Evolutionary conservation across 2,888 invertebrate genomes (phyloP), one percentile per base, ranked within the genome.

Genomic region (Drosophila putrida): DNA sequence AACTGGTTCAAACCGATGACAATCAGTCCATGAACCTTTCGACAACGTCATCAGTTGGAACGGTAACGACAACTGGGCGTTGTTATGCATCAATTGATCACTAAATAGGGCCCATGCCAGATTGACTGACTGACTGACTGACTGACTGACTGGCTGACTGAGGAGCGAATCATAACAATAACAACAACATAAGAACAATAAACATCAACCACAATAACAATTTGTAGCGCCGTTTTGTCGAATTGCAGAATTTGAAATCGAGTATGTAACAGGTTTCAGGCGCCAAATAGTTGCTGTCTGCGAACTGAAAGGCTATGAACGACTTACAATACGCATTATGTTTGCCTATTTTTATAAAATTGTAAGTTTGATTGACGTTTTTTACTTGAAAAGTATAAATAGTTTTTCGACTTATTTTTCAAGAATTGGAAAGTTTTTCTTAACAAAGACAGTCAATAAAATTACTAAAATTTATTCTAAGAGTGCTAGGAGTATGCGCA

Each of bases 1-100:
- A 82, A 80, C 80, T 70, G 84, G 80, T 82, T 84, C 31, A 33
- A 87, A 84, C 84, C 71, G 67, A 76, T 67, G 59, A 44, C 71
- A 74, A 75, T 72, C 71, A 72, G 67, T 50, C 49, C 65, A 35
- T 65, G 78, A 70, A 67, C 66, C 78, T 60, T 65, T 38, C 55
- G 51, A 49, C 69, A 69, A 62, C 73, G 53, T 67, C 82, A 75
- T 64, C 68, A 28, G 49, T 28, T 68, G 72, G 51, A 44, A 60
- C 63, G 58, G 47, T 69, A 51, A 36, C 20, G 39, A 11, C 50
- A 53, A 28, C 28, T 51, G 63, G 44, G 31, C 65, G 44, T 58
- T 62, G 62, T 59, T 55, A 62, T 75, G 59, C 68, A 55, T 65
- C 80, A 80, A 81, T 80, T 83, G 75, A 49, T 46, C 58, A 33